These are phyloP conservation scores for Lepus timidus DNA, from an alignment of 2,113 vertebrate genomes.

Conservation along the genomic window DNA sequence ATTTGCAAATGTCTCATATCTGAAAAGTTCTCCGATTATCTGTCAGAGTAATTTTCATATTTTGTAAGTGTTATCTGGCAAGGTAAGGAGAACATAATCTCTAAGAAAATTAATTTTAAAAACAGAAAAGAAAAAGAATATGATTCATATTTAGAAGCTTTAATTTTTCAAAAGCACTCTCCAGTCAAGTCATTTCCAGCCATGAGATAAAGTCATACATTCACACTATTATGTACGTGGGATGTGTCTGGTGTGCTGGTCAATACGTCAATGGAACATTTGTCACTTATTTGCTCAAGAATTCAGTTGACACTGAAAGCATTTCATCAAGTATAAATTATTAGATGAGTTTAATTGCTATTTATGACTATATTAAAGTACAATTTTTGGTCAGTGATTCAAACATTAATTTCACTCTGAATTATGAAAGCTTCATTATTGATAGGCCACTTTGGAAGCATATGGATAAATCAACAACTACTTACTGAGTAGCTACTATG, in stretches of 20 bases:
- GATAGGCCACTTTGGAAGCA: constrained; percentile 4
- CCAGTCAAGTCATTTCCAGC: background rate
- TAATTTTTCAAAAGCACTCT: background rate
- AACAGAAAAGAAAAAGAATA: background rate
- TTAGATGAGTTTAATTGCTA: background rate
- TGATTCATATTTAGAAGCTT: background rate
- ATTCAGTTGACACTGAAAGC: background rate
- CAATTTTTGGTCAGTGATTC: background rate
- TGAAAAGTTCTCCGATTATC: background rate
- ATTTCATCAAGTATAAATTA: constrained; percentile 45
- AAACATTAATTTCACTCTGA: constrained; percentile 32
- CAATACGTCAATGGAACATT: background rate
- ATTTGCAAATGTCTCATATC: background rate
- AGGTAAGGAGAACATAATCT: background rate
- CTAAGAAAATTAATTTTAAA: constrained; percentile 7
- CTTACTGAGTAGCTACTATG: background rate
- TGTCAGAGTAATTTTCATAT: background rate
- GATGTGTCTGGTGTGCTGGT: background rate
- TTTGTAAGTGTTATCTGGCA: background rate
- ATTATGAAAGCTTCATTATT: constrained; percentile 26
- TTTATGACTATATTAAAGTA: background rate
- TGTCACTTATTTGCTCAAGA: constrained; percentile 18
- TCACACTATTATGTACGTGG: background rate
- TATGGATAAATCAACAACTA: background rate
- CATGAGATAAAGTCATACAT: background rate